Base-by-base conservation (phyloP, 2,797 vertebrate species). In the Gymnothorax reevesii region DNA sequence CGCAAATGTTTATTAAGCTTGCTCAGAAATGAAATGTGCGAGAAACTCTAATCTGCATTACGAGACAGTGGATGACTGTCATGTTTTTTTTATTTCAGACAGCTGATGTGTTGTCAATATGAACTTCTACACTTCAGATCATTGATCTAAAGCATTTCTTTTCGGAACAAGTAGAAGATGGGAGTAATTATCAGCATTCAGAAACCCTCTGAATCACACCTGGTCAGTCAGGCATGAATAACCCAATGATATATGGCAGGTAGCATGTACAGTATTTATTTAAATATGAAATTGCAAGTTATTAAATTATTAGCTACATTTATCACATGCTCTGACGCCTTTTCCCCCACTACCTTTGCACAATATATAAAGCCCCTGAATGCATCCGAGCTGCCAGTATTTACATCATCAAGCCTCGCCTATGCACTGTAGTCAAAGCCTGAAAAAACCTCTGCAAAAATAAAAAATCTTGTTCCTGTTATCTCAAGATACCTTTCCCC, bases 401-500 rank as follows among this genome's bases (percentile, higher is more conserved):
- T 89, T 91, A 91, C 91, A 90, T 92, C 94, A 93, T 93, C 93
- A 93, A 94, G 93, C 94, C 92, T 95, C 92, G 93, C 93, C 94
- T 92, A 92, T 94, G 89, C 91, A 91, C 94, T 92, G 88, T 88
- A 84, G 88, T 85, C 77, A 85, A 84, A 87, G 87, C 9, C 3
- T 62, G 60, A 13, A 20, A 62, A 13, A 9, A 2, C 57, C 7
- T 8, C 57, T 27, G 12, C 13, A 33, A 75, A 75, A 49, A 75
- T 0, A 75, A 7, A 54, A 5, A 2, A 52, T 13, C 15, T 12
- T 22, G 49, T 54, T 54, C 15, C 17, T 27, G 27, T 69, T 27
- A 55, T 82, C 5, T 71, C 33, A 57, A 42, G 3, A 83, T 83
- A 49, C 55, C 59, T 49, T 86, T 66, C 75, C 77, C 54, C 82